Conservation (phyloP, 2,888 invertebrate genomes). For the Lepidonotus clava region DNA sequence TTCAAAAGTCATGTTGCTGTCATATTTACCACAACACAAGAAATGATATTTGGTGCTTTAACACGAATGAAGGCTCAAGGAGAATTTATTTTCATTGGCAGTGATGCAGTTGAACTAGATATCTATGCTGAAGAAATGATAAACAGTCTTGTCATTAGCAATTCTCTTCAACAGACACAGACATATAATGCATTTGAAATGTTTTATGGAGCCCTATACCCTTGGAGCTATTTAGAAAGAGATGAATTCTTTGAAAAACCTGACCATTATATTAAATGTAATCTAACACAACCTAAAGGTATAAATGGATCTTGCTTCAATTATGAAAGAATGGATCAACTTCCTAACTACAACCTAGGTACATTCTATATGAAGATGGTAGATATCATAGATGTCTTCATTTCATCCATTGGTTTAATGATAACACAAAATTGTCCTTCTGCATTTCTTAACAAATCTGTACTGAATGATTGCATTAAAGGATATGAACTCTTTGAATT, state of each 20-base stretch:
- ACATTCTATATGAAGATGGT: neutral
- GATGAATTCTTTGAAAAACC: neutral
- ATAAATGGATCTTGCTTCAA: neutral
- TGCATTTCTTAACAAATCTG: constrained; percentile 54
- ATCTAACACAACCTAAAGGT: neutral
- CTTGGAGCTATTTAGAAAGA: neutral
- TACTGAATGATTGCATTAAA: constrained; percentile 63
- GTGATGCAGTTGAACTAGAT: neutral
- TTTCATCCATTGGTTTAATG: constrained; percentile 67
- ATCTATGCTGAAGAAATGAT: neutral
- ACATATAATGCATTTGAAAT: neutral
- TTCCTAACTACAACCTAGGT: neutral
- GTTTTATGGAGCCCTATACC: neutral
- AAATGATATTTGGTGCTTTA: neutral
- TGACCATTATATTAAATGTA: neutral
- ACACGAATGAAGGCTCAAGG: neutral
- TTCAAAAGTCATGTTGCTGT: neutral
- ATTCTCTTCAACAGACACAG: neutral
- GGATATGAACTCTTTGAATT: constrained; percentile 65
- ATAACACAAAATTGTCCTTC: constrained; percentile 66
- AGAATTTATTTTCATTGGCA: neutral
- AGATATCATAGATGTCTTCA: constrained; percentile 70
- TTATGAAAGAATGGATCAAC: constrained; percentile 1
- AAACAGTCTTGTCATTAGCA: neutral
- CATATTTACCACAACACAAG: neutral